phyloP scores from a whole-genome alignment of 2,888 invertebrate genomes.

The Latrodectus elegans region DNA sequence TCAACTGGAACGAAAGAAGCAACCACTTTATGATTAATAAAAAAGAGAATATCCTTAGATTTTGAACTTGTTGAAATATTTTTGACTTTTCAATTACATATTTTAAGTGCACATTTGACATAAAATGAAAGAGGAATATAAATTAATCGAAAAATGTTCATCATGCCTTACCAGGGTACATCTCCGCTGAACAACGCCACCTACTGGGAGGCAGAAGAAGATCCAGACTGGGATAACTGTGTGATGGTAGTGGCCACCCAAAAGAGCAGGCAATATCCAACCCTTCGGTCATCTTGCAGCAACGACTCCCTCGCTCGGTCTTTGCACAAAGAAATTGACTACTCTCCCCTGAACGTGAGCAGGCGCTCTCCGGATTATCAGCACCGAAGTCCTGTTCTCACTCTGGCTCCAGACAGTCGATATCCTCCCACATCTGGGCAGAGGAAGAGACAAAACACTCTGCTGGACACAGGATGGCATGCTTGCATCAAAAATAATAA shows the following conservation, averaged over 20 bases:
- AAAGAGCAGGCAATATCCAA: constrained; percentile 9
- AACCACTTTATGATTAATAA: too few relatives aligned
- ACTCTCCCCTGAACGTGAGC: constrained; percentile 55
- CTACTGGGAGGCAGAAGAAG: constrained; percentile 63
- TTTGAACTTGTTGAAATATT: too few relatives aligned
- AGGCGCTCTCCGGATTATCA: constrained; percentile 38
- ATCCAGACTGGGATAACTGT: constrained; percentile 62
- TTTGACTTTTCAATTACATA: too few relatives aligned
- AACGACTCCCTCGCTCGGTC: constrained; percentile 54
- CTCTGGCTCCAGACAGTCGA: constrained; percentile 46
- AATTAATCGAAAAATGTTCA: too few relatives aligned
- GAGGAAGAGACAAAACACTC: constrained; percentile 51
- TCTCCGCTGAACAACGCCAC: constrained; percentile 64
- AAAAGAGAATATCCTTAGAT: too few relatives aligned
- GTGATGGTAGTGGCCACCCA: constrained; percentile 62
- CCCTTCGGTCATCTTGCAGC: constrained; percentile 29
- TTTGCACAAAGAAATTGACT: constrained; percentile 61
- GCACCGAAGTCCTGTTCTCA: not conserved
- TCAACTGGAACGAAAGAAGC: too few relatives aligned
- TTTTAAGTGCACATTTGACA: too few relatives aligned
- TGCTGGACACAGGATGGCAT: constrained; percentile 58
- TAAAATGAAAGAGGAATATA: too few relatives aligned
- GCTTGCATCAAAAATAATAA: constrained; percentile 63
- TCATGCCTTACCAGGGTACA: constrained; percentile 13
- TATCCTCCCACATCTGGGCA: constrained; percentile 41